Conservation (phyloP, 2,113 vertebrate species). For the Orthonyx spaldingii region DNA sequence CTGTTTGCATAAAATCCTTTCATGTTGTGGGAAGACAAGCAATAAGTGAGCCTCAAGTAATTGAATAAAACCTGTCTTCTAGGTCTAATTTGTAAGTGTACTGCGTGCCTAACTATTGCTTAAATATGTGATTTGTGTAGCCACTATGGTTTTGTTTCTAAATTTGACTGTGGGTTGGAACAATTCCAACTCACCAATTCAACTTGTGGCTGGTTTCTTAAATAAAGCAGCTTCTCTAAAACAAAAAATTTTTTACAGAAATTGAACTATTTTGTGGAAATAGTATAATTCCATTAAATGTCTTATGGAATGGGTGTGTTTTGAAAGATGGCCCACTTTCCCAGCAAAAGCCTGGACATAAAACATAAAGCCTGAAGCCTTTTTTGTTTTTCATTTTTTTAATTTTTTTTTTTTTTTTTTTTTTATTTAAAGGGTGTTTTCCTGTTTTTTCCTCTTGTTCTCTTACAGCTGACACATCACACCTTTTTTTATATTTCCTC, state of each 20-base stretch:
- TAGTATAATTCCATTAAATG: neutral
- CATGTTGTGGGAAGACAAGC: neutral
- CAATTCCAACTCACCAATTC: neutral
- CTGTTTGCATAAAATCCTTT: neutral
- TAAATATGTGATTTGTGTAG: neutral
- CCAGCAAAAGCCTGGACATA: neutral
- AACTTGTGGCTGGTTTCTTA: neutral
- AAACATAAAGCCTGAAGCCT: neutral
- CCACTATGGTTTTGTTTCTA: neutral
- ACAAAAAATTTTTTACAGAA: neutral
- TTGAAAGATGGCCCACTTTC: neutral
- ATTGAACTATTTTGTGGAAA: neutral
- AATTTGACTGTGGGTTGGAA: neutral
- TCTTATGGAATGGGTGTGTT: neutral
- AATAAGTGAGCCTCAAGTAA: neutral
- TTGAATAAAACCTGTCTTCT: neutral
- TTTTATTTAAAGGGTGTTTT: neutral
- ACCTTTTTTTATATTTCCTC: neutral
- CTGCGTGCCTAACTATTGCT: neutral
- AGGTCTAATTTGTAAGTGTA: neutral
- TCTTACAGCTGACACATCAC: neutral
- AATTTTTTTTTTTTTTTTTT: neutral
- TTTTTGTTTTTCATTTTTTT: too few species aligned
- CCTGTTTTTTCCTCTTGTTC: neutral
- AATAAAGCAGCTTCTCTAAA: neutral